These are phyloP conservation scores for Pilophorus perplexus DNA, from an alignment of 2,888 invertebrate genomes.

Conservation along the genomic window DNA sequence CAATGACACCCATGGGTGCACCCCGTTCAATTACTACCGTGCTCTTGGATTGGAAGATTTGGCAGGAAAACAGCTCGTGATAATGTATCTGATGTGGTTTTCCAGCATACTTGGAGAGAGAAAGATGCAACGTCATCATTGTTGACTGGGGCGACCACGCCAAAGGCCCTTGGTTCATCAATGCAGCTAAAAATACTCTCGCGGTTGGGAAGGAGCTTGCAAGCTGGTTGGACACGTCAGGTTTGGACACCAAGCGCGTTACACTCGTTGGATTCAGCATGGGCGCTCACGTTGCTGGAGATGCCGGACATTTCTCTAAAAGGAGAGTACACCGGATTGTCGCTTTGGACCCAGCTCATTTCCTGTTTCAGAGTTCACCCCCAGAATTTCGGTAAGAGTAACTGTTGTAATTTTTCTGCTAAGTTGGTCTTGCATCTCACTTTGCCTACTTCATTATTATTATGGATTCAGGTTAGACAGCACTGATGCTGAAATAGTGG, in stretches of 20 bases:
- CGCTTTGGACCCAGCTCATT: constrained; percentile 59
- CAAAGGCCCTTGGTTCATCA: constrained; percentile 52
- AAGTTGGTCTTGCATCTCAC: not conserved
- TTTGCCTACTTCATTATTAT: not conserved
- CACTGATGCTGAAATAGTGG: constrained; percentile 61
- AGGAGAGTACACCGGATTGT: constrained; percentile 59
- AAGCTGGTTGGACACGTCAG: constrained; percentile 54
- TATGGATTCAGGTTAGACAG: constrained; percentile 54
- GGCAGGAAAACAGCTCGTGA: too few species aligned
- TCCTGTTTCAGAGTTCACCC: constrained; percentile 58
- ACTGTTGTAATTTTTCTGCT: not conserved
- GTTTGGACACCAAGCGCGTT: constrained; percentile 51
- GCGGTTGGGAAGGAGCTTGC: constrained; percentile 52
- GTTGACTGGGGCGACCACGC: constrained; percentile 55
- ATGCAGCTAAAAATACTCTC: constrained; percentile 53
- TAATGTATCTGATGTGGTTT: not conserved
- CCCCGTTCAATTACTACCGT: too few species aligned
- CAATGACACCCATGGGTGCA: too few species aligned
- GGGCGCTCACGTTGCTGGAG: constrained; percentile 60
- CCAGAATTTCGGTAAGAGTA: constrained; percentile 54
- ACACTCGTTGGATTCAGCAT: constrained; percentile 57
- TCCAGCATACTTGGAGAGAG: constrained; percentile 46
- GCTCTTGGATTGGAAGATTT: too few species aligned
- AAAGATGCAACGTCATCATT: constrained; percentile 54
- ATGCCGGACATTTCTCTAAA: constrained; percentile 59